Conservation (phyloP, 2,113 vertebrate species). For the Lepisosteus oculatus region DNA sequence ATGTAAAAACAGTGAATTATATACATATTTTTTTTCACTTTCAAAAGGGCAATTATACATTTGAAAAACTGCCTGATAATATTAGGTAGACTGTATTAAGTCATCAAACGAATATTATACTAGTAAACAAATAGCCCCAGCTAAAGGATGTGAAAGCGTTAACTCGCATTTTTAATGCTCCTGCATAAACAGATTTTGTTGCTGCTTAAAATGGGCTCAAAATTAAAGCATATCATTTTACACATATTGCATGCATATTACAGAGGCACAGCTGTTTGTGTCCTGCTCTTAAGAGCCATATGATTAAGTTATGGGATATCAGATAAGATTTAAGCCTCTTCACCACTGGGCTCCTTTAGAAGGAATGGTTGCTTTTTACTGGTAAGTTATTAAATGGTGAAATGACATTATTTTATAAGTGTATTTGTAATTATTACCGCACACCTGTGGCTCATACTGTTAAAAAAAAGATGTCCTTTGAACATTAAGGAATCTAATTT, state of each 20-base stretch:
- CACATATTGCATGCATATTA: constrained; percentile 98
- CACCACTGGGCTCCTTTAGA: constrained; percentile 72
- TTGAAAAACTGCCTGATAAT: no score
- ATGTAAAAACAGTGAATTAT: no score
- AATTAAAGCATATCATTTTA: constrained; percentile 98
- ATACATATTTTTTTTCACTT: no score
- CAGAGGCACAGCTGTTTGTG: constrained; percentile 92
- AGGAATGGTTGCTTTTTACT: constrained; percentile 85
- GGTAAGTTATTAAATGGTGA: constrained; percentile 98
- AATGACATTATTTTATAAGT: constrained; percentile 90
- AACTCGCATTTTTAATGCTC: constrained; percentile 84
- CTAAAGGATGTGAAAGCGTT: constrained; percentile 59
- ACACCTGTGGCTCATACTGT: constrained; percentile 93
- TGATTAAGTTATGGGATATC: constrained; percentile 99
- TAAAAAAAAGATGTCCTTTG: constrained; percentile 53
- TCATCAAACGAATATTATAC: not conserved
- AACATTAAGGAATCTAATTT: constrained; percentile 34
- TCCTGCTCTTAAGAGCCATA: constrained; percentile 98
- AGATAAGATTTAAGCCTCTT: constrained; percentile 83
- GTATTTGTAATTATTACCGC: constrained; percentile 92
- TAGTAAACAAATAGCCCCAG: not conserved
- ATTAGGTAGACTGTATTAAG: no score
- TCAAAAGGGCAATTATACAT: no score
- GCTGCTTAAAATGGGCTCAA: constrained; percentile 95
- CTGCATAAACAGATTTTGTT: constrained; percentile 93